Evolutionary conservation across 2,113 vertebrate genomes (phyloP).

Genomic region (Lophius piscatorius): DNA sequence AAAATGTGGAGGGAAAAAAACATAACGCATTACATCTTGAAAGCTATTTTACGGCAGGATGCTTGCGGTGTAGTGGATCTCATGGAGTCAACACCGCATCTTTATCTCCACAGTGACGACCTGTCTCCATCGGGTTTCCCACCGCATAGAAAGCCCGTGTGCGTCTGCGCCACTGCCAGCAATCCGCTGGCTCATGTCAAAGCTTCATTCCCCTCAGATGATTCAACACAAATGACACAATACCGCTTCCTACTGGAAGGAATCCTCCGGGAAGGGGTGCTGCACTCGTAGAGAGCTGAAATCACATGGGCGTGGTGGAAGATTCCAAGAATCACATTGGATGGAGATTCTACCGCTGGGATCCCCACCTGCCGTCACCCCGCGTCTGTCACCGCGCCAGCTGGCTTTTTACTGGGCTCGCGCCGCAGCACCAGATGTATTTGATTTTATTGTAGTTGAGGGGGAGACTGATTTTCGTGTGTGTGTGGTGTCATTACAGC

Average conservation of each 20-base stretch:
- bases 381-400: slow-evolving; percentile 53
- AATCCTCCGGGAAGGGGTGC: slow-evolving; percentile 27
- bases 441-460: not conserved
- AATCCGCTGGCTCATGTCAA: slow-evolving; percentile 49
- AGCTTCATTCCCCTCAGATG: slow-evolving; percentile 50
- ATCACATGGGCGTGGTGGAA: slow-evolving; percentile 72
- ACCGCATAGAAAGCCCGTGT: slow-evolving; percentile 37
- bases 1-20: slow-evolving; percentile 12
- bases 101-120: not conserved
- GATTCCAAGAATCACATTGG: too few relatives aligned
- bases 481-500: slow-evolving; percentile 19
- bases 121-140: slow-evolving; percentile 20
- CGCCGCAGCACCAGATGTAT: slow-evolving; percentile 7
- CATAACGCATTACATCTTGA: too few relatives aligned
- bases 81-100: not conserved
- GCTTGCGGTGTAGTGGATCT: not conserved
- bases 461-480: not conserved
- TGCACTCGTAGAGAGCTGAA: slow-evolving; percentile 29
- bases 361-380: slow-evolving; percentile 71
- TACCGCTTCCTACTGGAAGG: slow-evolving; percentile 27
- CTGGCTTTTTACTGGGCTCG: slow-evolving; percentile 24
- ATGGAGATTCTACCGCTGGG: slow-evolving; percentile 75
- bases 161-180: slow-evolving; percentile 60
- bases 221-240: slow-evolving; percentile 48
- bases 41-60: not conserved